Percentiles rank a stretch among this genome's conserved stretches.
Evolutionary conservation across 2,113 vertebrate genomes (phyloP).

Genomic region (Myrmecobius fasciatus): DNA sequence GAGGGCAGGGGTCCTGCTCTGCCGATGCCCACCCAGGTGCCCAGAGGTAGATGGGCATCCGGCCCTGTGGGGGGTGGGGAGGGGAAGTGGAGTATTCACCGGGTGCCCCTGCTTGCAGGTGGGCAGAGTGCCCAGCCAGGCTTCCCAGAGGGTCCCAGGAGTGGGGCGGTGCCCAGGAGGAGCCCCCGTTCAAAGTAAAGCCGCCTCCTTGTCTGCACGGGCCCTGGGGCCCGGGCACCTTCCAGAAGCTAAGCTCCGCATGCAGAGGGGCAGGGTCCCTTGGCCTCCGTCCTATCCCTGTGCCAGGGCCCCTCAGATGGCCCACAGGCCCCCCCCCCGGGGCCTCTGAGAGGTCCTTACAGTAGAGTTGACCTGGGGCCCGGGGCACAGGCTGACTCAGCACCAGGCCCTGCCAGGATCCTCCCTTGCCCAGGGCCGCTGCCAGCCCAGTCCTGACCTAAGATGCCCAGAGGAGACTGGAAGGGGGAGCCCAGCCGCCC

Average conservation of each 20-base stretch:
- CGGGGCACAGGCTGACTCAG: background rate
- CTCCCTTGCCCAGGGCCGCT: background rate
- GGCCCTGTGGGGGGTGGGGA: background rate
- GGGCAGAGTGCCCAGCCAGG: background rate
- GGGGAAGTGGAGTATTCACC: background rate
- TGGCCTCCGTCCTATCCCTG: too few species aligned
- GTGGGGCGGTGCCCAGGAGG: too few species aligned
- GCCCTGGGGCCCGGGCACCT: too few species aligned
- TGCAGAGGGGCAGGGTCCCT: background rate
- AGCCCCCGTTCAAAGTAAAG: background rate
- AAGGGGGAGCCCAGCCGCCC: background rate
- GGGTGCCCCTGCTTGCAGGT: too few species aligned
- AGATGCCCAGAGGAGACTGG: conserved; percentile 7
- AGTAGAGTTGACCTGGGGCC: background rate
- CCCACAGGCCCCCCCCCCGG: too few species aligned
- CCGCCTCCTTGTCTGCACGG: background rate
- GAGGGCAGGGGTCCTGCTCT: background rate
- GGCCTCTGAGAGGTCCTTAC: background rate
- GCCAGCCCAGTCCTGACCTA: background rate
- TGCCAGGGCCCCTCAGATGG: background rate
- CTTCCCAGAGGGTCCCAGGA: background rate
- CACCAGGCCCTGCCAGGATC: background rate
- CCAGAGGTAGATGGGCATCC: background rate
- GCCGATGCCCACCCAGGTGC: background rate
- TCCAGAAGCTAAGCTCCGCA: background rate